Evolutionary conservation across 2,888 invertebrate species (phyloP), one percentile per base, ranked within the genome.

Genomic region (Acronicta alni): DNA sequence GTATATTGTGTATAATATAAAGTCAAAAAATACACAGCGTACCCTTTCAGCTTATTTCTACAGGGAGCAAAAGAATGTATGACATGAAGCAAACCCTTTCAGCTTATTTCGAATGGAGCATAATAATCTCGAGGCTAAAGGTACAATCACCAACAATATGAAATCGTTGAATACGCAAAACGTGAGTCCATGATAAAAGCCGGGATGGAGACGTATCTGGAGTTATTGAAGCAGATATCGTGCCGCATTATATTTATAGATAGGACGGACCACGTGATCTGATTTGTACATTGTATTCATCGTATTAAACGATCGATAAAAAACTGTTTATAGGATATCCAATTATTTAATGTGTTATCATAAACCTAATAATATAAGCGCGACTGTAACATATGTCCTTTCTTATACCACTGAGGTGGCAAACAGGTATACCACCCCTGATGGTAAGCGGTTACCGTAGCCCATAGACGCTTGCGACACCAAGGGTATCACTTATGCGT

Each of bases 131-230:
- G 9, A 42, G 16, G 14, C 44, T 14, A 47, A 68, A 59, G 51
- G 48, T 52, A 47, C 56, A 54, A 56, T 61, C 49, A 39, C 26
- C 32, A 17, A 74, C 58, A 59, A 74, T 74, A 62, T 42, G 59
- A 46, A 46, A 62, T 59, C 14, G 38, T 37, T 60, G 71, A 74
- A 72, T 74, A 70, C 56, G 55, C 53, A 70, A 66, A 69, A 58
- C 54, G 58, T 54, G 56, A 67, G 59, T 59, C 62, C 51, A 52
- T 45, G 20, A 57, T 43, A 53, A 56, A 61, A 47, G 35, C 10
- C 56, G 30, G 46, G 35, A 47, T 32, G 23, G 39, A 15, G 49
- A 52, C 67, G 66, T 67, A 74, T 70, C 57, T 60, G 39, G 43
- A 70, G 70, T 57, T 62, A 47, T 30, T 42, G 39, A 35, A 37